Conservation (phyloP, 2,797 vertebrate genomes). For the Luscinia megarhynchos region DNA sequence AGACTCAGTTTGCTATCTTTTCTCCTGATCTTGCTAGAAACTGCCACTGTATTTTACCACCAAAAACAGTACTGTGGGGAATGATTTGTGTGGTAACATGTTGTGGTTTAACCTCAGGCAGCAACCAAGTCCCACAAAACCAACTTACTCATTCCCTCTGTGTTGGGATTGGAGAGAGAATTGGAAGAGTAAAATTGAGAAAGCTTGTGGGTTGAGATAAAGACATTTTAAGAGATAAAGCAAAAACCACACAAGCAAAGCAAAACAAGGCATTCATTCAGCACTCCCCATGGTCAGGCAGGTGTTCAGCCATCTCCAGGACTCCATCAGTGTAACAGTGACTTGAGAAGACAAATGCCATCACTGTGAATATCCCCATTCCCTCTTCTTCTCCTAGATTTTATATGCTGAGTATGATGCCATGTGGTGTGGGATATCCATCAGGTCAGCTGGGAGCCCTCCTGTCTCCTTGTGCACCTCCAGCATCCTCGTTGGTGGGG, state of each 20-base stretch:
- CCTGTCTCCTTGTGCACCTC: background rate
- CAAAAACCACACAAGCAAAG: background rate
- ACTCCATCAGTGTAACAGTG: accelerated
- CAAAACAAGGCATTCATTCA: background rate
- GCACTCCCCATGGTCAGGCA: background rate
- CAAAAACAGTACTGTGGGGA: background rate
- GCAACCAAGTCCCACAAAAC: background rate
- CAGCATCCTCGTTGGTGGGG: accelerated
- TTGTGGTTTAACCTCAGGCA: background rate
- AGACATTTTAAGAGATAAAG: background rate
- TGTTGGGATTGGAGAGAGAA: background rate
- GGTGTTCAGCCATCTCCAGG: background rate
- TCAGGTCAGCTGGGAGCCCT: background rate
- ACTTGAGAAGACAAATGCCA: background rate
- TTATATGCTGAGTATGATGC: background rate
- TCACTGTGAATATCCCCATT: background rate
- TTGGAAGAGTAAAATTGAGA: background rate
- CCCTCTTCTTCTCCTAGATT: background rate
- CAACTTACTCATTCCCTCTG: accelerated
- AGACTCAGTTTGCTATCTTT: background rate
- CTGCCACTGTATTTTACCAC: background rate
- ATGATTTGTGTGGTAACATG: background rate
- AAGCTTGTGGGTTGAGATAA: background rate
- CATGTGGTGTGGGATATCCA: background rate
- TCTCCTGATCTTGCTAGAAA: background rate